Evolutionary conservation across 2,797 vertebrate species (phyloP), one percentile per base, ranked within the genome.

Genomic region (Echiichthys vipera): DNA sequence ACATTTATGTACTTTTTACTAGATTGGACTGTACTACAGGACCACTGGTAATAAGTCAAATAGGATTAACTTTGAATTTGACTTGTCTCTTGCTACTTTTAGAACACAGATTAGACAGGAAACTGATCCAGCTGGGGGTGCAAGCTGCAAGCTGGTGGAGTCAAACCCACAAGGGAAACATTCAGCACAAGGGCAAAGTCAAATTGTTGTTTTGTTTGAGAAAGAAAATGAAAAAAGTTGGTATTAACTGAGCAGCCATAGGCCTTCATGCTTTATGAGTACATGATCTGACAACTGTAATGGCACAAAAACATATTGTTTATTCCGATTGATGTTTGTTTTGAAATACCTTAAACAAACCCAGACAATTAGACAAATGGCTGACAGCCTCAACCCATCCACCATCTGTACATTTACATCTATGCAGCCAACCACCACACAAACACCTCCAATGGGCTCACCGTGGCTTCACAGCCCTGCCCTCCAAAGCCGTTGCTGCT

Each of bases 391-490:
- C 27, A 54, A 54, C 24, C 9, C 20, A 25, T 65, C 9, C 36
- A 18, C 45, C n/a, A 25, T 13, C 45, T 47, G 32, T 8, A 53
- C 20, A 34, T 42, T 7, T 43, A 59, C 45, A 49, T 11, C 46
- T 24, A 22, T 18, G 37, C 20, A 54, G 20, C 34, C 42, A 59
- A 32, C 22, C 68, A 45, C 45, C 22, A 57, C 22, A 65, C 37
- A 57, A 36, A 77, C 67, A 17, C 13, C 7, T 22, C 49, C 17
- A 20, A 0, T 12, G 24, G 9, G 71, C 96, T 94, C 74, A 99
- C 97, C 61, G 97, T 98, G n/a, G 96, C 96, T 83, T 99, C 97
- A 10, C 95, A 96, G 74, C 98, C 97, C 77, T 98, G 95, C 0
- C 97, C 96, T 2, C 93, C 93, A 1, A 93, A 96, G 65, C 98